Conservation (phyloP, 2,888 invertebrate genomes). For the Ormyrus labotus region DNA sequence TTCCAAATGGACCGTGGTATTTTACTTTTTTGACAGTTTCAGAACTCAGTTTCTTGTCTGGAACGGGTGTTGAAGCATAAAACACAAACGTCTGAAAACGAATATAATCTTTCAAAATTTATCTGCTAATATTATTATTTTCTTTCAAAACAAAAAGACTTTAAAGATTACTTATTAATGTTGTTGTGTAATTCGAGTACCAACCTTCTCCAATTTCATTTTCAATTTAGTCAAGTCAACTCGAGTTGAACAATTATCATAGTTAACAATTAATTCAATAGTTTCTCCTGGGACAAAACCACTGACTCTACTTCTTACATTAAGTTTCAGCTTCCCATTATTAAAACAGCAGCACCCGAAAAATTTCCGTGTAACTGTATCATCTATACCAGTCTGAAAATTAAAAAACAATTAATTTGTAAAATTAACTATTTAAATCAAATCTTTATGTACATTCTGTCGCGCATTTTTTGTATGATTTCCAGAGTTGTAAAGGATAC, state of each 20-base stretch:
- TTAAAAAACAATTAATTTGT: not conserved
- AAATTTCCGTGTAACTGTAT: slow-evolving; percentile 41
- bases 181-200: not conserved
- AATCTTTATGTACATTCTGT: too few species aligned
- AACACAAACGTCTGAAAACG: slow-evolving; percentile 78
- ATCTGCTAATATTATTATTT: too few species aligned
- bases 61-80: slow-evolving; percentile 79
- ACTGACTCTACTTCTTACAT: slow-evolving; percentile 81
- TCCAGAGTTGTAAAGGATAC: not conserved
- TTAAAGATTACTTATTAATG: not conserved
- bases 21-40: slow-evolving; percentile 79
- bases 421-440: not conserved
- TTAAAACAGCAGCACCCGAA: slow-evolving; percentile 77
- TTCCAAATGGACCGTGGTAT: slow-evolving; percentile 79
- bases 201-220: slow-evolving; percentile 58
- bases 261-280: slow-evolving; percentile 81
- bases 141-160: not conserved
- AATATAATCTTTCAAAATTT: too few species aligned
- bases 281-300: slow-evolving; percentile 86
- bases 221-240: slow-evolving; percentile 70
- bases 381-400: slow-evolving; percentile 47
- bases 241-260: slow-evolving; percentile 82
- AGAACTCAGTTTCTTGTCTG: slow-evolving; percentile 77
- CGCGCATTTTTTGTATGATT: not conserved
- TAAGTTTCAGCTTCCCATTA: slow-evolving; percentile 81